Evolutionary conservation across 1,140 invertebrate genomes (phyloP).

Genomic region (Lerema accius): DNA sequence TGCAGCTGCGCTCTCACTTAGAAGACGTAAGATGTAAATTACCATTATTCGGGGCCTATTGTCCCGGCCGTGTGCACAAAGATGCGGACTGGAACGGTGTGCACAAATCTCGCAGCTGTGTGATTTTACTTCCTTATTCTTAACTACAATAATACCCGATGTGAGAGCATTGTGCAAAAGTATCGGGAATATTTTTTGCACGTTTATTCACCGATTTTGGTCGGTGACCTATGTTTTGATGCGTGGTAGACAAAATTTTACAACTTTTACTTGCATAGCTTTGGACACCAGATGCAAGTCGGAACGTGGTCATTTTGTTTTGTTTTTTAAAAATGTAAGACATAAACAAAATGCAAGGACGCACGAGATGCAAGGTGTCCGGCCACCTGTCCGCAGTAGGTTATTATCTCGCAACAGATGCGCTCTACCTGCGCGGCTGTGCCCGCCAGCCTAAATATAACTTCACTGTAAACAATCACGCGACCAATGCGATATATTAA

Average conservation of each 20-base stretch:
- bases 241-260: background rate
- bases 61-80: slow-evolving; percentile 65
- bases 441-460: slow-evolving; percentile 9
- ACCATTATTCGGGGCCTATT: slow-evolving; percentile 75
- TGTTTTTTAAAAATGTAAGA: slow-evolving; percentile 1
- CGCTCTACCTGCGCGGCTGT: slow-evolving; percentile 55
- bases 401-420: slow-evolving; percentile 78
- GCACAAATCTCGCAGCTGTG: slow-evolving; percentile 79
- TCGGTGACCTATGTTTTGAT: slow-evolving; percentile 7
- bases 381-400: slow-evolving; percentile 65
- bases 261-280: too few species aligned
- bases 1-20: slow-evolving; percentile 74
- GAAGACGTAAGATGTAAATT: slow-evolving; percentile 81
- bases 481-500: background rate
- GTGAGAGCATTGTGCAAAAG: slow-evolving; percentile 72
- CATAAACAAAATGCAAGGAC: slow-evolving; percentile 53
- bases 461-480: slow-evolving; percentile 12
- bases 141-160: slow-evolving; percentile 60
- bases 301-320: slow-evolving; percentile 1
- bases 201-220: slow-evolving; percentile 32
- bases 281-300: background rate
- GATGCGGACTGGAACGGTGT: slow-evolving; percentile 75
- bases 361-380: slow-evolving; percentile 67
- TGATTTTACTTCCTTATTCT: slow-evolving; percentile 75
- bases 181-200: slow-evolving; percentile 62